A percentile compares a stretch with the other conserved stretches of the same genome.
Evolutionary conservation across 2,888 invertebrate species (phyloP).

Genomic region (Drosophila prolongata): DNA sequence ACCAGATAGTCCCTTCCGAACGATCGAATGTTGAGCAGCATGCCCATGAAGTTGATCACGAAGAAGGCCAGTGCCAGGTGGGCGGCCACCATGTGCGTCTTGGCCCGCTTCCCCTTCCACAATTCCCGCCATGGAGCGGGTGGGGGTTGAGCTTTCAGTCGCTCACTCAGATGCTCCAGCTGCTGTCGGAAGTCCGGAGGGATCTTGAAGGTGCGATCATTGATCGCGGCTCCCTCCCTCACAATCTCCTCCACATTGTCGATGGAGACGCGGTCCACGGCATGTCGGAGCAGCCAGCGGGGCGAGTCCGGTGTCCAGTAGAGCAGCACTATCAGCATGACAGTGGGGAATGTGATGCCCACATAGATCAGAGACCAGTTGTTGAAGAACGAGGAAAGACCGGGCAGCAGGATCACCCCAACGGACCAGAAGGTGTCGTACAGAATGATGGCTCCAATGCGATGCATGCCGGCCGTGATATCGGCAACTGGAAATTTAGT

Average conservation of each 20-base stretch:
- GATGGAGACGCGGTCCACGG: conserved; percentile 71
- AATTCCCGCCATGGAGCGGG: conserved; percentile 81
- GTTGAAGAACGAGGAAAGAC: conserved; percentile 82
- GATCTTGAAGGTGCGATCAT: conserved; percentile 81
- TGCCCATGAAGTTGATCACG: conserved; percentile 84
- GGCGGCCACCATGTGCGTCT: conserved; percentile 81
- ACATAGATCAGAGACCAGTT: conserved; percentile 84
- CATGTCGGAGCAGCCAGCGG: conserved; percentile 83
- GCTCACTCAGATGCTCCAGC: conserved; percentile 74
- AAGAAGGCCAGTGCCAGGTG: conserved; percentile 83
- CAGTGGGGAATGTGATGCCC: conserved; percentile 84
- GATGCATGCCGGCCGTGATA: conserved; percentile 83
- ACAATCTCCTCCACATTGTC: conserved; percentile 82
- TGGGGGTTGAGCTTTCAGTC: conserved; percentile 70
- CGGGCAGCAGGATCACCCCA: conserved; percentile 84
- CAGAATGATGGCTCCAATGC: conserved; percentile 82
- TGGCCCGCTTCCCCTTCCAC: conserved; percentile 81
- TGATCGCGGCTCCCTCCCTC: conserved; percentile 81
- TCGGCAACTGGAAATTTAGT: conserved; percentile 80
- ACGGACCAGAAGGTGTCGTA: conserved; percentile 85
- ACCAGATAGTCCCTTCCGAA: conserved; percentile 84
- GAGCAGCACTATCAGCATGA: conserved; percentile 82
- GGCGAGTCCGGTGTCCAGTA: conserved; percentile 85
- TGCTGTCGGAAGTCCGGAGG: conserved; percentile 81
- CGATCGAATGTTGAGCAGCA: conserved; percentile 84